These are phyloP conservation scores for Bibio marci DNA, from an alignment of 2,888 invertebrate genomes.

Conservation along the genomic window DNA sequence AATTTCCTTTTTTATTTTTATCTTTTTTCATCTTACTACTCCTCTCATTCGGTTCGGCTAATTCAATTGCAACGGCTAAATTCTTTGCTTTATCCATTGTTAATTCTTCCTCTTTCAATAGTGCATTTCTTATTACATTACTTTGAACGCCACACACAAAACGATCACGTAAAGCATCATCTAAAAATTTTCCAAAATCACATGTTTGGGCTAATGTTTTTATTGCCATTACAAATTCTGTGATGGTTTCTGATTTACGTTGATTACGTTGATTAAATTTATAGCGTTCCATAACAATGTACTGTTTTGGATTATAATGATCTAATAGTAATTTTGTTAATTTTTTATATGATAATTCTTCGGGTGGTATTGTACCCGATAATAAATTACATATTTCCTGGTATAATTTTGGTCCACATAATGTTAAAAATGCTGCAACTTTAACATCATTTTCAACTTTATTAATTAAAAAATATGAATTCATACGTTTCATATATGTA, in stretches of 20 bases:
- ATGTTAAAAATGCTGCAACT: no score
- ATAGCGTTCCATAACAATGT: slow-evolving; percentile 1
- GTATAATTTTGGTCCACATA: no score
- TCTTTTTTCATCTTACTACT: no score
- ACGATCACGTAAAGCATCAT: slow-evolving; percentile 1
- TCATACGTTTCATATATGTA: no score
- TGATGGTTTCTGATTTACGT: not conserved
- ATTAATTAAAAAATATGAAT: no score
- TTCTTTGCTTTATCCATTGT: not conserved
- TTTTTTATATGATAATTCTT: no score
- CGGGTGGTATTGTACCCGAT: no score
- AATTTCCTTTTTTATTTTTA: no score
- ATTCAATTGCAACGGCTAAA: not conserved
- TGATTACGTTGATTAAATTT: slow-evolving; percentile 1
- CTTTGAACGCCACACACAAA: slow-evolving; percentile 1
- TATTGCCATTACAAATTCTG: not conserved
- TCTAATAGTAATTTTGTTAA: not conserved
- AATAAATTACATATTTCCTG: no score
- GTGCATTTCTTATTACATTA: not conserved
- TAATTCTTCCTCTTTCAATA: not conserved
- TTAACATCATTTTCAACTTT: no score
- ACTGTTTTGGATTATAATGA: not conserved
- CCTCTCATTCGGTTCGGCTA: not conserved
- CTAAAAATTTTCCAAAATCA: not conserved
- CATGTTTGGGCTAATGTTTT: not conserved